Conservation (phyloP, 2,797 vertebrate species). For the Euphonia xanthogaster region DNA sequence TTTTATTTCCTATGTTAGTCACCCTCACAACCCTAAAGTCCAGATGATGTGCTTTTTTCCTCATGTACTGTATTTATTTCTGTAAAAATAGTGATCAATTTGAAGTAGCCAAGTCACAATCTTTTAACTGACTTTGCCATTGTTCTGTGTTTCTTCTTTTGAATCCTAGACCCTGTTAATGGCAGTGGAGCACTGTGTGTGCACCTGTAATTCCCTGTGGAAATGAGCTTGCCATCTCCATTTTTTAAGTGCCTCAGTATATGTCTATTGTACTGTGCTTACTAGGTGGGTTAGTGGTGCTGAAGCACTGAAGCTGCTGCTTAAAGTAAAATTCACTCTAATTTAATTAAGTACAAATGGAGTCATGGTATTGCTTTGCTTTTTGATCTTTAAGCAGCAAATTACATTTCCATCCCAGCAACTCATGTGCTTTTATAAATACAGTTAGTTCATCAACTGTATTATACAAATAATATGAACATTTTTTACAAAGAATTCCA, state of each 20-base stretch:
- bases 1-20: neutral
- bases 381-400: conserved; percentile 53
- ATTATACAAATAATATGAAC: conserved; percentile 32
- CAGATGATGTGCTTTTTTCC: neutral
- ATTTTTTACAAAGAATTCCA: conserved; percentile 38
- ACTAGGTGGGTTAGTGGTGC: neutral
- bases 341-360: conserved; percentile 34
- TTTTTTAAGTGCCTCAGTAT: neutral
- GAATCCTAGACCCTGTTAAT: neutral
- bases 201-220: neutral
- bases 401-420: conserved; percentile 23
- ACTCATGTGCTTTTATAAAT: conserved; percentile 34
- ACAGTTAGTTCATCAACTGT: neutral
- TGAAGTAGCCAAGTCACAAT: neutral
- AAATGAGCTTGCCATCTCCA: neutral
- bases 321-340: conserved; percentile 20
- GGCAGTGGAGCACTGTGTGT: neutral
- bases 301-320: neutral
- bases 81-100: neutral
- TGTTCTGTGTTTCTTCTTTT: neutral
- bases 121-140: neutral
- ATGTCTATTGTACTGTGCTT: neutral
- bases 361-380: neutral
- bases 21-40: neutral
- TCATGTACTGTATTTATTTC: neutral